Evolutionary conservation across 2,113 vertebrate genomes (phyloP), one percentile per base, ranked within the genome.

Genomic region (Piprites chloris): DNA sequence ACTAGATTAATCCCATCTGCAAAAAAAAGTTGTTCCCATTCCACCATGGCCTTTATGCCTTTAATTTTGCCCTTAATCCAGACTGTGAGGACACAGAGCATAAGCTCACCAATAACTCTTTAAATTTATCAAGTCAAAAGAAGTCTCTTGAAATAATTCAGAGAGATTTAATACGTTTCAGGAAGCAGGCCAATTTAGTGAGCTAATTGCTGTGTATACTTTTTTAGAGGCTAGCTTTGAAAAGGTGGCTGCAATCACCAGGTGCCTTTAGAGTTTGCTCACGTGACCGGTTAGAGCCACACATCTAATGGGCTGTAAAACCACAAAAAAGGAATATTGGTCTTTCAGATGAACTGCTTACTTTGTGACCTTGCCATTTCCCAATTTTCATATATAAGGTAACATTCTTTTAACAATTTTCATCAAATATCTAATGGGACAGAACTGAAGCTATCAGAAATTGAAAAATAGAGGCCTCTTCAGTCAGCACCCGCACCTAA

Each of bases 201-300:
- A 81, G 85, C 77, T 90, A 95, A 96, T 82, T 91, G 95, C 90
- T 63, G 35, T 41, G 73, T 73, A 14, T 35, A 41, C 75, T 89
- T 96, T 95, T 93, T 91, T 30, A 78, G 77, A 90, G 85, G 69
- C 68, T 81, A 78, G 44, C 92, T 96, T 88, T 92, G 88, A 96
- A 93, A 93, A 87, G 63, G 71, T 88, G 83, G 53, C 83, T 96
- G 94, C 93, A 93, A 93, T 95, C 95, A 89, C 62, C 82, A 92
- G 69, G 92, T 94, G 49, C 91, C 87, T 86, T 92, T 33, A 7
- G 72, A 95, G 62, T 55, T 90, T 33, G 78, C 65, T 92, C 74
- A 26, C 55, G 66, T 83, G 95, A 79, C 52, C 92, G 83, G 96
- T 93, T 77, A 91, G 68, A 86, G 83, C 66, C 41, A 77, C 68